These are phyloP conservation scores for Ophion costatus DNA, from an alignment of 2,888 invertebrate species.

Conservation along the genomic window DNA sequence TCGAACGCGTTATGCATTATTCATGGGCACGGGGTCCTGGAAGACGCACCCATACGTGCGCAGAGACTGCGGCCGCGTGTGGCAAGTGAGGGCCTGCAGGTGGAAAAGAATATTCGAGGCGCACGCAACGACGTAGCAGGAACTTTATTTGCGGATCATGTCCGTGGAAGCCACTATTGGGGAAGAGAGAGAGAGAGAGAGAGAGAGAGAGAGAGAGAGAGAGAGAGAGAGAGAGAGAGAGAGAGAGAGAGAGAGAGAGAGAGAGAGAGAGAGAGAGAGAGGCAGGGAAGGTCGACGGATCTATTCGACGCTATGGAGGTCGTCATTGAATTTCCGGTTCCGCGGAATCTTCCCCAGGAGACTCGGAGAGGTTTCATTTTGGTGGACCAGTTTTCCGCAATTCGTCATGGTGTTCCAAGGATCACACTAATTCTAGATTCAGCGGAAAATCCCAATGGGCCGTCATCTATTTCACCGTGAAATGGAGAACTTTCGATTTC, in stretches of 20 bases:
- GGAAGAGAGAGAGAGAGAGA: background rate
- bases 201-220: constrained; percentile 7
- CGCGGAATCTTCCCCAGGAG: constrained; percentile 32
- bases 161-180: constrained; percentile 26
- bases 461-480: too few species aligned
- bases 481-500: background rate
- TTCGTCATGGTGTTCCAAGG: background rate
- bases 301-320: constrained; percentile 40
- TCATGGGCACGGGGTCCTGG: constrained; percentile 41
- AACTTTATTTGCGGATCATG: constrained; percentile 24
- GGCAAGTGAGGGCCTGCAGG: constrained; percentile 10
- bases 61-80: background rate
- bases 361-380: constrained; percentile 16
- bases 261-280: constrained; percentile 8
- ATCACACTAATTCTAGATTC: too few species aligned
- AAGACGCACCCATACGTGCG: constrained; percentile 3
- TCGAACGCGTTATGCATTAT: constrained; percentile 47
- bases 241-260: constrained; percentile 2
- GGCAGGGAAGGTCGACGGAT: constrained; percentile 42
- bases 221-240: constrained; percentile 8
- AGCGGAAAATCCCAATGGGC: too few species aligned
- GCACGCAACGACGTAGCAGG: background rate
- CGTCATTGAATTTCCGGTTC: constrained; percentile 1
- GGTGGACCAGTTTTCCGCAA: background rate
- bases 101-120: constrained; percentile 33